Base-by-base conservation (phyloP, 64 coral and sea anemone genomes). In the Catalaphyllia jardinei region DNA sequence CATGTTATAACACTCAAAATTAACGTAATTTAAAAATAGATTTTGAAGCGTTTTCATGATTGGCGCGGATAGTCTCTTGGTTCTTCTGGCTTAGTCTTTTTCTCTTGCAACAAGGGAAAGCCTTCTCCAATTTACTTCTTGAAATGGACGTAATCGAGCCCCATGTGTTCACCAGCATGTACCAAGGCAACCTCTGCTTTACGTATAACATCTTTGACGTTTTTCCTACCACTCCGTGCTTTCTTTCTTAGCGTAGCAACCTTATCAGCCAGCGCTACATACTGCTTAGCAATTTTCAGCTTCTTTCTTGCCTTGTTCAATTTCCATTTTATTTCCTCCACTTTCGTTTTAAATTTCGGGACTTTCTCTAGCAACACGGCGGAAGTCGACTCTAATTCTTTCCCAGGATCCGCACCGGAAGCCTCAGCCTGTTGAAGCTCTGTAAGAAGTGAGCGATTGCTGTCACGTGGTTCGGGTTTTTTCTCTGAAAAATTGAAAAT, bases 81-180 rank as follows among this genome's bases (percentile, higher is more conserved):
- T 39, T 39, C 38, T 39, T 4, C 38, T 39, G 38, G 4, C 73
- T 75, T 15, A 12, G 27, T 75, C 2, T 17, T 39, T 38, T 75
- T 49, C 73, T 39, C 30, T 7, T 46, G 42, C 42, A 46, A 46
- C 6, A 7, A 8, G 18, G 18, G 20, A 24, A 29, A 69, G 25
- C 3, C 33, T 15, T 33, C 20, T 4, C 50, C 35, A 29, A 69
- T n/a, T n/a, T 71, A 71, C n/a, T 71, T 79, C 75, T 98, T 93
- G 12, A 89, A 98, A 79, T 98, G 96, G 38, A 98, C 87, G 42
- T 98, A 98, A 84, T 98, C 96, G 1, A 98, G 88, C 13, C 96
- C 96, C 82, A 98, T 89, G 72, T 87, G 91, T 30, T 98, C 96
- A 10, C 96, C 96, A 15, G 96, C 93, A 62, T 92, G 90, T 15